These are phyloP conservation scores for Corvus hawaiiensis DNA, from an alignment of 2,113 vertebrate genomes.

Conservation along the genomic window DNA sequence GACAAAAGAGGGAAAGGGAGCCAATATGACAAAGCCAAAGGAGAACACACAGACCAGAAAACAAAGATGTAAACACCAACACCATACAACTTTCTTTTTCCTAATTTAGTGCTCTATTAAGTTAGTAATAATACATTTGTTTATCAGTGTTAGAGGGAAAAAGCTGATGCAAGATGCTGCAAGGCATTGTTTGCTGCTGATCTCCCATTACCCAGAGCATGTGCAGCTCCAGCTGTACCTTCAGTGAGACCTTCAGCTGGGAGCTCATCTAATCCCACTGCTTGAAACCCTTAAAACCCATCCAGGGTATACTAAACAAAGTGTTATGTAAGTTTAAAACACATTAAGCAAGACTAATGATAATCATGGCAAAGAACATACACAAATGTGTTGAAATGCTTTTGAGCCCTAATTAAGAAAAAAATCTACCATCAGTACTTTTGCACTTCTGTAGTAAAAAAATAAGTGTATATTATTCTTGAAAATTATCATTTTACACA, in stretches of 20 bases:
- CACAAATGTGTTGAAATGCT: slow-evolving; percentile 35
- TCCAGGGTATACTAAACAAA: neutral
- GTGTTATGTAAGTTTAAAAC: neutral
- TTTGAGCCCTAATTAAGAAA: slow-evolving; percentile 53
- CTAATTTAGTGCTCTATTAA: neutral
- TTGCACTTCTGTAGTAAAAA: neutral
- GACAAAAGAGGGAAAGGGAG: neutral
- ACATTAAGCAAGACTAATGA: slow-evolving; percentile 16
- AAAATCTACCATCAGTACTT: slow-evolving; percentile 27
- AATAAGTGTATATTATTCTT: neutral
- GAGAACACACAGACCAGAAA: neutral
- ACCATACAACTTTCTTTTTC: neutral
- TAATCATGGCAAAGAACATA: neutral
- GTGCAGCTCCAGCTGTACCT: neutral
- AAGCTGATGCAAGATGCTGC: slow-evolving; percentile 64
- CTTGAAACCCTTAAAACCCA: slow-evolving; percentile 34
- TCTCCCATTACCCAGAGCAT: neutral
- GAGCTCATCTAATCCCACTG: slow-evolving; percentile 13
- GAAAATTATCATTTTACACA: slow-evolving; percentile 51
- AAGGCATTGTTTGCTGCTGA: slow-evolving; percentile 45
- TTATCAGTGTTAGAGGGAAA: slow-evolving; percentile 33
- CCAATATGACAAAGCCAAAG: neutral
- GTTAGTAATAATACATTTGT: slow-evolving; percentile 28
- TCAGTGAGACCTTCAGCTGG: slow-evolving; percentile 44
- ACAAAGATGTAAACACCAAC: neutral